Percentiles rank a stretch among this genome's conserved stretches.
phyloP scores from a whole-genome alignment of 2,888 invertebrate genomes.

The Loripinus fragilis region DNA sequence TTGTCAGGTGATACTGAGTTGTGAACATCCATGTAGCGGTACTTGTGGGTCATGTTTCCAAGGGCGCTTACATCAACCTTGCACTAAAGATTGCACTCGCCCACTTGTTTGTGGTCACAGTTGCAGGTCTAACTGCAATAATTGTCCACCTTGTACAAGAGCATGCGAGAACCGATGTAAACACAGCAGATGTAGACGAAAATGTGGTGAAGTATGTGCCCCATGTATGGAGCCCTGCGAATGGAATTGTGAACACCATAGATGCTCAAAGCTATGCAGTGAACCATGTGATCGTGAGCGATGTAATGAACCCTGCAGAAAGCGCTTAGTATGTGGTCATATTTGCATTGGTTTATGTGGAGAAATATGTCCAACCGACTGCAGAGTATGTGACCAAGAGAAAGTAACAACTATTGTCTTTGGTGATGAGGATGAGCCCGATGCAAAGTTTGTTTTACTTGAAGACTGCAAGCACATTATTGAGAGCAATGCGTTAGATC shows the following conservation, averaged over 20 bases:
- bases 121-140: slow-evolving; percentile 76
- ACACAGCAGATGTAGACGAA: slow-evolving; percentile 76
- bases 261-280: slow-evolving; percentile 78
- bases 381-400: slow-evolving; percentile 85
- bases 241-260: slow-evolving; percentile 79
- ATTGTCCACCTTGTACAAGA: slow-evolving; percentile 82
- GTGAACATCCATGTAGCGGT: slow-evolving; percentile 78
- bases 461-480: slow-evolving; percentile 80
- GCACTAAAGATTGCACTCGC: slow-evolving; percentile 86
- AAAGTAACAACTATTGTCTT: slow-evolving; percentile 81
- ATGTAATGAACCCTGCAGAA: slow-evolving; percentile 81
- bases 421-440: slow-evolving; percentile 85
- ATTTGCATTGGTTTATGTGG: slow-evolving; percentile 88
- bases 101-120: slow-evolving; percentile 84
- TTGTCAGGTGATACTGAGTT: slow-evolving; percentile 60
- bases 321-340: slow-evolving; percentile 83
- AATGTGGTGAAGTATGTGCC: slow-evolving; percentile 78
- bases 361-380: slow-evolving; percentile 88
- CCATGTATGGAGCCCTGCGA: slow-evolving; percentile 81
- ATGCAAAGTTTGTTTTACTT: slow-evolving; percentile 83
- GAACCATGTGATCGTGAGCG: slow-evolving; percentile 81
- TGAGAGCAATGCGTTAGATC: slow-evolving; percentile 82
- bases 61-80: slow-evolving; percentile 87
- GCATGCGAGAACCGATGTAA: slow-evolving; percentile 81
- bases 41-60: slow-evolving; percentile 85